These are phyloP conservation scores for Pterostichus niger DNA, from an alignment of 2,888 invertebrate genomes.

Conservation along the genomic window DNA sequence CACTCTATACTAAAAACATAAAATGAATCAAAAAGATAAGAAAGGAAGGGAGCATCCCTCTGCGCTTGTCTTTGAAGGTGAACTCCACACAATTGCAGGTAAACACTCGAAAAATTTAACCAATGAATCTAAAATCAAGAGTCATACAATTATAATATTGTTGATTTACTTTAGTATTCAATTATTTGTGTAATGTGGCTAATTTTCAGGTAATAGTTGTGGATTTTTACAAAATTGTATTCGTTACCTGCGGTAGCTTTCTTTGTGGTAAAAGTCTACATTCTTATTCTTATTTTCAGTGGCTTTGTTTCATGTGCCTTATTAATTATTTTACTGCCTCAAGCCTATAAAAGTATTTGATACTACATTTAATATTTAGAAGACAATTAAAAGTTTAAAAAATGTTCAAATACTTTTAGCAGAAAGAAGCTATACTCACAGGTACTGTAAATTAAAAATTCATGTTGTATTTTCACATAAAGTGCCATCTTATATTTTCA, in stretches of 20 bases:
- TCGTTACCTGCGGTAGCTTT: neutral
- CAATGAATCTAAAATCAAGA: too few relatives aligned
- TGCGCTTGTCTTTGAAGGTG: too few relatives aligned
- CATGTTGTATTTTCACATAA: too few relatives aligned
- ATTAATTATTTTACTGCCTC: constrained; percentile 9
- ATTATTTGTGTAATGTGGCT: too few relatives aligned
- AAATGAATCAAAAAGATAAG: too few relatives aligned
- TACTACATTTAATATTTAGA: neutral
- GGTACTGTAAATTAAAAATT: neutral
- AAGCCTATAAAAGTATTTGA: neutral
- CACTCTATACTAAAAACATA: too few relatives aligned
- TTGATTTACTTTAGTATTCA: too few relatives aligned
- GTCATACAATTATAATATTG: too few relatives aligned
- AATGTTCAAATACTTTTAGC: neutral
- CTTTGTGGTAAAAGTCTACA: neutral
- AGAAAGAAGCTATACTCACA: neutral
- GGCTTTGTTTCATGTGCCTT: neutral
- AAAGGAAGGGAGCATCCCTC: too few relatives aligned
- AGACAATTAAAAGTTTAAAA: constrained; percentile 1
- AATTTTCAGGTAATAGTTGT: neutral
- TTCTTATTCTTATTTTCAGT: neutral
- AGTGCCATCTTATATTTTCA: too few relatives aligned
- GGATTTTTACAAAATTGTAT: neutral
- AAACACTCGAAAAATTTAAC: too few relatives aligned
- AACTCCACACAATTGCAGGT: too few relatives aligned